Evolutionary conservation across 2,888 invertebrate genomes (phyloP).

Genomic region (Apantesis nais): DNA sequence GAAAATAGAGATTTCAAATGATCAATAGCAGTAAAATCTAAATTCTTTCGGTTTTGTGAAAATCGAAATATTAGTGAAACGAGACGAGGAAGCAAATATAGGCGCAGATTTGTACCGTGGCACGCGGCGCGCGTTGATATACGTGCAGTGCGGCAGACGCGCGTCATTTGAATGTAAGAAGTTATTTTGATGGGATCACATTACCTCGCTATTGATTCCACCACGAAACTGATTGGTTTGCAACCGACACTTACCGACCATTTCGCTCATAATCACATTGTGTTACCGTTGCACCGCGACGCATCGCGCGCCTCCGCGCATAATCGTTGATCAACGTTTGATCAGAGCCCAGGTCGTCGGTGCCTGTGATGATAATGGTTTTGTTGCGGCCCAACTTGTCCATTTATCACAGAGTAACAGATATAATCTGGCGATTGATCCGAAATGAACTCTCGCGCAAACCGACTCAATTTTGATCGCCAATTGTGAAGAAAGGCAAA

Average conservation of each 20-base stretch:
- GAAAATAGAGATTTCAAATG: neutral
- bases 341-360: constrained; percentile 17
- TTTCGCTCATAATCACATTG: constrained; percentile 44
- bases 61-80: neutral
- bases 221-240: constrained; percentile 35
- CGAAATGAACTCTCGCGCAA: constrained; percentile 36
- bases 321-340: constrained; percentile 20
- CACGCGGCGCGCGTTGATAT: constrained; percentile 17
- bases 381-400: constrained; percentile 21
- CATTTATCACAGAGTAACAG: constrained; percentile 27
- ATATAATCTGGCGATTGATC: constrained; percentile 29
- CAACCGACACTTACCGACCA: constrained; percentile 34
- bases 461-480: constrained; percentile 25
- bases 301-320: neutral
- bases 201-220: constrained; percentile 42
- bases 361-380: constrained; percentile 16
- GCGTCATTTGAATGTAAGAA: constrained; percentile 40
- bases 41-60: neutral
- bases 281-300: constrained; percentile 25
- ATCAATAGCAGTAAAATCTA: neutral
- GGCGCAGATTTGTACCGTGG: too few species aligned
- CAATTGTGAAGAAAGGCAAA: neutral
- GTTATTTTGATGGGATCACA: constrained; percentile 48
- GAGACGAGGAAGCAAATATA: neutral
- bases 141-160: constrained; percentile 20